Base-by-base conservation (phyloP, 2,888 invertebrate species). In the Nemapogon koenigi region DNA sequence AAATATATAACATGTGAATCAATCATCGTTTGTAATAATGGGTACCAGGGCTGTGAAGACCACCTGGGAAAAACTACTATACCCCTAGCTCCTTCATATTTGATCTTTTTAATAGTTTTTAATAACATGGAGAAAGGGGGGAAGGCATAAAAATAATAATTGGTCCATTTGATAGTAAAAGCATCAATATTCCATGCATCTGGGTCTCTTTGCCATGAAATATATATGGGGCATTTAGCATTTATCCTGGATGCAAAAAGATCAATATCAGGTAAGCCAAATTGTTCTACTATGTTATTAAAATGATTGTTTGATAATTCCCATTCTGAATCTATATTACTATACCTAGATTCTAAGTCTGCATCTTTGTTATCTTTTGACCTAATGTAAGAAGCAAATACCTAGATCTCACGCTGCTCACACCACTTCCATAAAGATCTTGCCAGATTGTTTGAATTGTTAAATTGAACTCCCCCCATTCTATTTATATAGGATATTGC, bases 401-500 rank as follows among this genome's bases (percentile, higher is more conserved):
- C 11, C 7, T 7, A 33, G 3, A 33, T 4, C 11, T 16, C n/a
- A n/a, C 18, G 3, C 7, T 14, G 4, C 18, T 33, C 18, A 33
- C 33, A 33, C 7, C 7, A 33, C 18, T 33, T 17, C 18, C 33
- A 33, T 4, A 33, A 11, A n/a, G 6, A 11, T 3, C 33, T 3
- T 4, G 33, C 33, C 13, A 33, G n/a, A 4, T 33, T 11, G n/a
- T 33, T 33, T 4, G 18, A 18, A 15, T 33, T 17, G 3, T 17
- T 17, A 11, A 18, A 33, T 18, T 33, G 33, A 11, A 33, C 18
- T 10, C 16, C 11, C 16, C 33, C 33, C 33, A 33, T 33, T 17
- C 33, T 4, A 11, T 33, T 33, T 14, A 48, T 43, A 16, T 44
- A 47, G 11, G 37, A 30, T 4, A 49, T 35, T 1, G 48, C 45